phyloP scores from a whole-genome alignment of 23 tunicate genomes.

The Ciona savignyi region DNA sequence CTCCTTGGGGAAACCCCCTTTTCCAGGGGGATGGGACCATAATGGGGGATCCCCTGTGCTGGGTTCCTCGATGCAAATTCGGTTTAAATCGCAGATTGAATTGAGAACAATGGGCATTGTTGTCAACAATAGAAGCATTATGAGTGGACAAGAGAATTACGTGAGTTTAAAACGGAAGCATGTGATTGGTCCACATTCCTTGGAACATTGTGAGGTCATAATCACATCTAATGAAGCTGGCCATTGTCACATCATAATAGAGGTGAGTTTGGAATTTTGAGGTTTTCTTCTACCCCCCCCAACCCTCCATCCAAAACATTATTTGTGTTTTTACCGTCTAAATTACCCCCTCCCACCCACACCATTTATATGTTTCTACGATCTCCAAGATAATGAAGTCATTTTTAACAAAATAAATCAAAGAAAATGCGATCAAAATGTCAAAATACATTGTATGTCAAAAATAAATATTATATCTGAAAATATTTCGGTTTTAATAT shows the following conservation, averaged over 20 bases:
- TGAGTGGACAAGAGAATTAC: conserved; percentile 6
- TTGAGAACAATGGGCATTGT: conserved; percentile 18
- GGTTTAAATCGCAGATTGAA: conserved; percentile 18
- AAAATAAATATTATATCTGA: not conserved
- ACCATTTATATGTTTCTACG: too few relatives aligned
- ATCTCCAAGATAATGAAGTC: too few relatives aligned
- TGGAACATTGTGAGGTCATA: conserved; percentile 36
- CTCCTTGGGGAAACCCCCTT: too few relatives aligned
- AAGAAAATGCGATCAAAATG: not conserved
- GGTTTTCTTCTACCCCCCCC: too few relatives aligned
- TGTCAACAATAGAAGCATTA: conserved; percentile 4
- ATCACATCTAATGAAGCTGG: conserved; percentile 39
- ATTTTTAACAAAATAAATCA: not conserved
- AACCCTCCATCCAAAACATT: too few relatives aligned
- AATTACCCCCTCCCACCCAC: too few relatives aligned
- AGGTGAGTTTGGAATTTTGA: too few relatives aligned
- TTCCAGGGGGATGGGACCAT: too few relatives aligned
- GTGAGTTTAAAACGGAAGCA: conserved; percentile 36
- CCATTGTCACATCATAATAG: conserved; percentile 9
- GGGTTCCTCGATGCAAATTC: too few relatives aligned
- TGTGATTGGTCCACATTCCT: conserved; percentile 55
- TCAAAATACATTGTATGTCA: not conserved
- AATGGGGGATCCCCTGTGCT: too few relatives aligned
- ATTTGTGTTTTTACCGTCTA: too few relatives aligned
- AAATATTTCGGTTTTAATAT: too few relatives aligned